These are phyloP conservation scores for Poecilia gillii DNA, from an alignment of 2,797 vertebrate genomes.

Conservation along the genomic window DNA sequence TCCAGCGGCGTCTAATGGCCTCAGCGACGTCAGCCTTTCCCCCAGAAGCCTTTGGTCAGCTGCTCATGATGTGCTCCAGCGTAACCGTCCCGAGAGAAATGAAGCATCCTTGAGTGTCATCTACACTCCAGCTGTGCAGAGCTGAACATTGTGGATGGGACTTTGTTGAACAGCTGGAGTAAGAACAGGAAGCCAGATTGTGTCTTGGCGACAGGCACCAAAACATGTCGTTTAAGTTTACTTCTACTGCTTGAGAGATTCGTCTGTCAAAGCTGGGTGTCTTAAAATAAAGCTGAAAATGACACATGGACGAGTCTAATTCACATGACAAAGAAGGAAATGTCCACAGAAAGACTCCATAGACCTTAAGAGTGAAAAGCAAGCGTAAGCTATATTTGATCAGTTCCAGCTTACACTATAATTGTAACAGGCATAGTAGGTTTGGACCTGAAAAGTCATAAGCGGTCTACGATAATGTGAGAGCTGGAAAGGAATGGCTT, in stretches of 20 bases:
- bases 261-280: not conserved
- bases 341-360: not conserved
- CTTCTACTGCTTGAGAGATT: not conserved
- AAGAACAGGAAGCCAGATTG: not conserved
- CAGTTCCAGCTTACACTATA: not conserved
- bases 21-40: not conserved
- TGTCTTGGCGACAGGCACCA: not conserved
- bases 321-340: not conserved
- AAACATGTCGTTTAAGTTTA: not conserved
- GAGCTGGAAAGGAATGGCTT: not conserved
- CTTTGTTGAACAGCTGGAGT: not conserved
- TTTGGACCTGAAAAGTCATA: not conserved
- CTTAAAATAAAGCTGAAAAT: not conserved
- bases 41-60: not conserved
- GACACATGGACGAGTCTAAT: not conserved
- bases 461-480: not conserved
- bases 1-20: not conserved
- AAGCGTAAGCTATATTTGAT: not conserved
- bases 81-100: not conserved
- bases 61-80: not conserved
- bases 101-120: not conserved
- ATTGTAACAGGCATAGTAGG: not conserved
- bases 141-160: not conserved
- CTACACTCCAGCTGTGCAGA: slow-evolving; percentile 1
- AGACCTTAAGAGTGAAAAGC: not conserved